These are phyloP conservation scores for Cairina moschata DNA, from an alignment of 2,113 vertebrate genomes.

Conservation along the genomic window DNA sequence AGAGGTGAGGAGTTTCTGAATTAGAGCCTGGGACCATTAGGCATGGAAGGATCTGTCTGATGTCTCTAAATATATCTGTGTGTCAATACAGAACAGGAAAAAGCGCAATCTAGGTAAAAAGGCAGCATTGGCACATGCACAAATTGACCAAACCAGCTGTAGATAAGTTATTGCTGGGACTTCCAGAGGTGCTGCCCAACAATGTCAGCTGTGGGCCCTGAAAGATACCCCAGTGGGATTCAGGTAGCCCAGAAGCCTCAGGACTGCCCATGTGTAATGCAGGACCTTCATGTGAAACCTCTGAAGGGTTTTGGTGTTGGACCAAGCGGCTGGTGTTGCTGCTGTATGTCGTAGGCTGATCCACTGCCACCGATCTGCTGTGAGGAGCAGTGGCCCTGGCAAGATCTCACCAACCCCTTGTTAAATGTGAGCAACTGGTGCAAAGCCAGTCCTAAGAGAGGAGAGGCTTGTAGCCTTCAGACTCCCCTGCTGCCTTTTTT, in stretches of 20 bases:
- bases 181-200: not conserved
- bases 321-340: rapidly evolving
- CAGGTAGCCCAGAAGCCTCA: not conserved
- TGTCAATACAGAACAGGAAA: not conserved
- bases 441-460: not conserved
- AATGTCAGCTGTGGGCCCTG: not conserved
- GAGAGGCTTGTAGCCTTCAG: not conserved
- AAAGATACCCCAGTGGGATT: not conserved
- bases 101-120: not conserved
- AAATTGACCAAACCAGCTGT: not conserved
- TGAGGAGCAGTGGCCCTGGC: not conserved
- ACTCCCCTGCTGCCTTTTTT: not conserved
- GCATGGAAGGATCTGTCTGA: not conserved
- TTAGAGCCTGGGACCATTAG: not conserved
- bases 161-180: not conserved
- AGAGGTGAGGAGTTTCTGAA: not conserved
- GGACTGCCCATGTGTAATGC: rapidly evolving
- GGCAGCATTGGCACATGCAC: not conserved
- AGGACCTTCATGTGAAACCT: rapidly evolving
- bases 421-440: not conserved
- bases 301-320: not conserved
- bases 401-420: not conserved
- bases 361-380: too few species aligned
- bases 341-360: not conserved
- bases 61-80: not conserved